Evolutionary conservation across 2,797 vertebrate genomes (phyloP).

Genomic region (Clarias fuscus): DNA sequence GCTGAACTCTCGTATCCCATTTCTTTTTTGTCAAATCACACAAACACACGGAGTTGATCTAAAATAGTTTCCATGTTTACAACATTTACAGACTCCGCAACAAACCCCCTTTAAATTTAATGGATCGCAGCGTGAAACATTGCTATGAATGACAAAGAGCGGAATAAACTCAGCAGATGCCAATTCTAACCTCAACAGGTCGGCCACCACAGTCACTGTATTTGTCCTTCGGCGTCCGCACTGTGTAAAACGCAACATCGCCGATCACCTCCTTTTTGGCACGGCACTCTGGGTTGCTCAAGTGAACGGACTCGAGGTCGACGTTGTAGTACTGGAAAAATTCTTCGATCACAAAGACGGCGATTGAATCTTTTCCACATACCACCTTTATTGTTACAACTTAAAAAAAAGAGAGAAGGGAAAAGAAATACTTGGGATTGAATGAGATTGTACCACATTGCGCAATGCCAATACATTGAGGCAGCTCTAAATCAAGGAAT

Average conservation of each 20-base stretch:
- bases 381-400: slow-evolving; percentile 66
- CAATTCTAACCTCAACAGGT: slow-evolving; percentile 61
- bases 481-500: not conserved
- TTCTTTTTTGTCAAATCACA: not conserved
- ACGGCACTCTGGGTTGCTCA: slow-evolving; percentile 67
- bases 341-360: slow-evolving; percentile 65
- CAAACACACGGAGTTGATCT: not conserved
- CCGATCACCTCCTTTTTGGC: slow-evolving; percentile 60
- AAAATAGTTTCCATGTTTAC: not conserved
- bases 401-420: not conserved
- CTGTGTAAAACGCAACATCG: slow-evolving; percentile 58
- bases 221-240: slow-evolving; percentile 62
- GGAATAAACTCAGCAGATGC: not conserved
- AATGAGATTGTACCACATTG: no score
- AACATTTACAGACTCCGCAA: not conserved
- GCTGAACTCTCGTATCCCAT: not conserved
- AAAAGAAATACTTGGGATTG: not conserved
- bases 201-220: slow-evolving; percentile 71
- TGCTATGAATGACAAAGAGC: not conserved
- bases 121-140: not conserved
- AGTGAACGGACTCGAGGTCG: slow-evolving; percentile 66
- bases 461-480: not conserved
- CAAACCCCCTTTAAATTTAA: not conserved
- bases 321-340: slow-evolving; percentile 72
- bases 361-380: slow-evolving; percentile 68